Evolutionary conservation across 2,113 vertebrate genomes (phyloP).

Genomic region (Acanthisitta chloris): DNA sequence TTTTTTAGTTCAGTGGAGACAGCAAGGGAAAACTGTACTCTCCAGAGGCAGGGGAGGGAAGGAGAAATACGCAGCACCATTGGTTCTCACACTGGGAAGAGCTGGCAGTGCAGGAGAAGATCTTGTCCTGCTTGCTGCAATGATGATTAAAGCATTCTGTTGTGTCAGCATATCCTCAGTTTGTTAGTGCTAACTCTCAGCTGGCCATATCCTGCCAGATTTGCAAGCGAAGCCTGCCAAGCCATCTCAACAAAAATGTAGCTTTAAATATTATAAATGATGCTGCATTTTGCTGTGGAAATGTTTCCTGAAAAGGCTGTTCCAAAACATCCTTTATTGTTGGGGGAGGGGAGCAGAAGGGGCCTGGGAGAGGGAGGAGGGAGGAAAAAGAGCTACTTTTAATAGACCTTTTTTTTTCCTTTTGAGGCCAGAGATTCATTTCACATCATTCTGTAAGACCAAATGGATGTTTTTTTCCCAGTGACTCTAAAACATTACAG

Average conservation of each 20-base stretch:
- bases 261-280: slow-evolving; percentile 73
- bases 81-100: slow-evolving; percentile 78
- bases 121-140: slow-evolving; percentile 73
- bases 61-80: slow-evolving; percentile 66
- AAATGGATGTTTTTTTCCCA: slow-evolving; percentile 36
- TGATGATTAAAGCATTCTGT: slow-evolving; percentile 87
- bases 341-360: slow-evolving; percentile 32
- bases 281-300: slow-evolving; percentile 70
- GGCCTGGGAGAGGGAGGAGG: slow-evolving; percentile 61
- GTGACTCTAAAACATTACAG: slow-evolving; percentile 42
- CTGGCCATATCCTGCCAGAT: slow-evolving; percentile 86
- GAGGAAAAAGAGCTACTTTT: slow-evolving; percentile 52
- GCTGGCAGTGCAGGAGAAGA: slow-evolving; percentile 79
- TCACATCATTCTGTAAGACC: slow-evolving; percentile 47
- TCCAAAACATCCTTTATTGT: slow-evolving; percentile 65
- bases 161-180: slow-evolving; percentile 89
- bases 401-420: slow-evolving; percentile 35
- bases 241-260: slow-evolving; percentile 78
- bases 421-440: slow-evolving; percentile 54
- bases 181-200: slow-evolving; percentile 82
- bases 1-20: slow-evolving; percentile 51
- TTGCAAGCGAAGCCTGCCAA: slow-evolving; percentile 81
- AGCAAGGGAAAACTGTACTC: slow-evolving; percentile 50
- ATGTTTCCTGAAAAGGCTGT: slow-evolving; percentile 69
- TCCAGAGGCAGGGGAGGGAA: slow-evolving; percentile 77